A percentile compares a stretch with the other conserved stretches of the same genome.
Evolutionary conservation across 2,888 invertebrate species (phyloP).

Genomic region (Hyalella azteca): DNA sequence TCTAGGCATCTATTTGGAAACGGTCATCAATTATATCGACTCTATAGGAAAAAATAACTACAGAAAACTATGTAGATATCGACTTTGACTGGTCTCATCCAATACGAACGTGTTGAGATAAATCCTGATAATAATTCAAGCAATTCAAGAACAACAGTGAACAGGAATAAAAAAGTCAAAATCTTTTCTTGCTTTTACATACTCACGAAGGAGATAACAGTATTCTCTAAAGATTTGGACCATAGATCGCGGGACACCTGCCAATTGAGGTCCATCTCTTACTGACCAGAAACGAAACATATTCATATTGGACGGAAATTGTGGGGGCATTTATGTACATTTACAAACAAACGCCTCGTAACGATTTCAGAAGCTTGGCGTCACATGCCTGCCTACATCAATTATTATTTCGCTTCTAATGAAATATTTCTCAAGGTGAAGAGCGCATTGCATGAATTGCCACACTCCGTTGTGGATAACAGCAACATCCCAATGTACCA

Average conservation of each 20-base stretch:
- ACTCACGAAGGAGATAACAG: conserved; percentile 31
- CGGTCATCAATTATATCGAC: not conserved
- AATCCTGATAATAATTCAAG: conserved; percentile 26
- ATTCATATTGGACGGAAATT: conserved; percentile 35
- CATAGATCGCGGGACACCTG: conserved; percentile 35
- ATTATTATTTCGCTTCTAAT: too few relatives aligned
- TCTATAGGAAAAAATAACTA: conserved; percentile 3
- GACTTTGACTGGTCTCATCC: conserved; percentile 19
- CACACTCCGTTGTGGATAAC: too few relatives aligned
- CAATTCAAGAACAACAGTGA: conserved; percentile 29
- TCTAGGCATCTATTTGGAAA: not conserved
- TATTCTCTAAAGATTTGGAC: conserved; percentile 38
- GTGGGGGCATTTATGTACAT: not conserved
- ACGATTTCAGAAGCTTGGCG: too few relatives aligned
- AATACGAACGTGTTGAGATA: conserved; percentile 32
- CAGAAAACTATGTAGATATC: not conserved
- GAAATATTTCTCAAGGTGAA: too few relatives aligned
- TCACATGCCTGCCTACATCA: too few relatives aligned
- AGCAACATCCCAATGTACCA: too few relatives aligned
- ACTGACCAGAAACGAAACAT: conserved; percentile 9
- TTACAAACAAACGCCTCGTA: not conserved
- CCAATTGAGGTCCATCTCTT: not conserved
- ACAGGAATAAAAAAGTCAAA: conserved; percentile 25
- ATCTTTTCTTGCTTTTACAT: not conserved
- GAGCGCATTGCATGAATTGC: too few relatives aligned